Evolutionary conservation across 2,888 invertebrate genomes (phyloP).

Genomic region (Troilus luridus): DNA sequence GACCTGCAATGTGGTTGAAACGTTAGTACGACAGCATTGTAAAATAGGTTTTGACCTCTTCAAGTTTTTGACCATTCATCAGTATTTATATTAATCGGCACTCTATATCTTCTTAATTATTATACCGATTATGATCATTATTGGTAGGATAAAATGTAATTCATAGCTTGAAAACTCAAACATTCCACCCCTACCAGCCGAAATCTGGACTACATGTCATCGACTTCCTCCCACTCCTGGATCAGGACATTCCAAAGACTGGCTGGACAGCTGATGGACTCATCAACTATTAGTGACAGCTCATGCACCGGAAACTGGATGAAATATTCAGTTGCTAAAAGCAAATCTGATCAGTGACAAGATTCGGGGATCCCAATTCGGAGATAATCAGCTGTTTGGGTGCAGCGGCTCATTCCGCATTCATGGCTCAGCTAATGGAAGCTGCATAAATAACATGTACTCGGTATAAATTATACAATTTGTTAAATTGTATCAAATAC

Average conservation of each 20-base stretch:
- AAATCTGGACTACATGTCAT: not conserved
- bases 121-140: too few species aligned
- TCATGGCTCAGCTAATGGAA: conserved; percentile 38
- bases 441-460: conserved; percentile 15
- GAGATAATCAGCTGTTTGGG: conserved; percentile 36
- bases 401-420: conserved; percentile 1
- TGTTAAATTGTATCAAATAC: conserved; percentile 31
- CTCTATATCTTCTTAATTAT: too few species aligned
- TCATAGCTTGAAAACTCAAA: not conserved
- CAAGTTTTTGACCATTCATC: too few species aligned
- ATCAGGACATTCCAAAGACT: not conserved
- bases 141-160: too few species aligned
- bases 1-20: too few species aligned
- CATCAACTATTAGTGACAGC: conserved; percentile 40
- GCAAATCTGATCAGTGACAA: conserved; percentile 28
- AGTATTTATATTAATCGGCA: too few species aligned
- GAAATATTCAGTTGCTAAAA: conserved; percentile 44
- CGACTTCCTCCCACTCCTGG: not conserved
- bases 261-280: conserved; percentile 1
- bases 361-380: conserved; percentile 10
- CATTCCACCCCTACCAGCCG: not conserved
- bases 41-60: too few species aligned
- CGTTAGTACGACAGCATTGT: too few species aligned
- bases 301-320: not conserved
- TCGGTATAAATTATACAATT: conserved; percentile 33